A percentile compares a stretch with the other conserved stretches of the same genome.
phyloP scores from a whole-genome alignment of 2,888 invertebrate species.

The Macrosoma leucophasiata region DNA sequence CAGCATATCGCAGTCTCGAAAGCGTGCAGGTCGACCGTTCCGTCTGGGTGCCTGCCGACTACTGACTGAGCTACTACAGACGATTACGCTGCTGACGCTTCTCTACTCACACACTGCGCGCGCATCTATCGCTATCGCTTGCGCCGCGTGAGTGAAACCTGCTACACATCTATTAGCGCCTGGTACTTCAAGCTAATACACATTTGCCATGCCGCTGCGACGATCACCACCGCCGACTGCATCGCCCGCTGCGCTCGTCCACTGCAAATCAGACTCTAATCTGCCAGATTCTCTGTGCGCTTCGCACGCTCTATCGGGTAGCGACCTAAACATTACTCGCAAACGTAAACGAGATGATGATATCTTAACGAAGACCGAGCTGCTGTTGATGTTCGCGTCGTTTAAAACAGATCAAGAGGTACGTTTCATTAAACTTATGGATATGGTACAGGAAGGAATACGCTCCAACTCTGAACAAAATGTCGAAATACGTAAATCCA shows the following conservation, averaged over 20 bases:
- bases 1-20: too few species aligned
- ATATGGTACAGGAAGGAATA: constrained; percentile 4
- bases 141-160: too few species aligned
- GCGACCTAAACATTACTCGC: constrained; percentile 3
- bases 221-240: constrained; percentile 1
- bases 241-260: constrained; percentile 1
- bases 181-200: neutral
- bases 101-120: too few species aligned
- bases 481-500: constrained; percentile 1
- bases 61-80: too few species aligned
- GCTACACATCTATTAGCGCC: constrained; percentile 4
- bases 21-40: too few species aligned
- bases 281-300: neutral
- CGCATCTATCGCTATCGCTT: too few species aligned
- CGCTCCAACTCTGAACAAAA: constrained; percentile 7
- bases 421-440: constrained; percentile 3
- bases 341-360: constrained; percentile 3
- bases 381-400: constrained; percentile 7
- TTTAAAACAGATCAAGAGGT: constrained; percentile 6
- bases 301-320: neutral
- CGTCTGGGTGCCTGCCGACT: too few species aligned
- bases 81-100: too few species aligned
- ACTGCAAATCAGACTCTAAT: constrained; percentile 2
- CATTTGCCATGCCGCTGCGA: constrained; percentile 3
- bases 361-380: constrained; percentile 1